phyloP scores from a whole-genome alignment of 1,140 invertebrate species.

The Lasioglossum baleicum region DNA sequence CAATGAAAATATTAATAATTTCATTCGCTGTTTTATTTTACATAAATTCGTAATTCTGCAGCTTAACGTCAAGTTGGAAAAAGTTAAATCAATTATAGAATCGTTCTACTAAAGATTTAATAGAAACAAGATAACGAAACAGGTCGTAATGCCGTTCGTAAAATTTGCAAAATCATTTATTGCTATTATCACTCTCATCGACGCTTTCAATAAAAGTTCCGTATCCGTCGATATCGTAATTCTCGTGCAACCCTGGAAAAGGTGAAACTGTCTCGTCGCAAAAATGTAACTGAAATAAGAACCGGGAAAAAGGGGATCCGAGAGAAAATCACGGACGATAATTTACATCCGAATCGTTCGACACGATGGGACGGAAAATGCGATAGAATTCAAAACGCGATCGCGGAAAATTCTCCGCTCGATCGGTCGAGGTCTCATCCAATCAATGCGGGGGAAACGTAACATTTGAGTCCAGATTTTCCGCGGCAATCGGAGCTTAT shows the following conservation, averaged over 20 bases:
- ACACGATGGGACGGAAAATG: conserved; percentile 25
- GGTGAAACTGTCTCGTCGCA: neutral
- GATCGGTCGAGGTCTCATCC: conserved; percentile 12
- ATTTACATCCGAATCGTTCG: conserved; percentile 40
- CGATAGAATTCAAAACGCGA: conserved; percentile 43
- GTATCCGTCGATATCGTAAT: neutral
- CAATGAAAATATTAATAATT: too few species aligned
- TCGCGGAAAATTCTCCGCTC: conserved; percentile 26
- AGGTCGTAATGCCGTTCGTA: too few species aligned
- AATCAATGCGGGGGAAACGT: conserved; percentile 15
- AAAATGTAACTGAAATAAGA: neutral
- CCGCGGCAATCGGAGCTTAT: neutral
- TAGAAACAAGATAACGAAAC: too few species aligned
- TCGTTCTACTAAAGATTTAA: too few species aligned
- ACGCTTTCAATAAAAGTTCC: neutral
- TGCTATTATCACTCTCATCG: neutral
- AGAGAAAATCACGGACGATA: conserved; percentile 5
- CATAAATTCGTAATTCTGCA: too few species aligned
- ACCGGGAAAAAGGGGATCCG: neutral
- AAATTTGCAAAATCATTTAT: neutral
- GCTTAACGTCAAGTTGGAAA: too few species aligned
- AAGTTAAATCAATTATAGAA: too few species aligned
- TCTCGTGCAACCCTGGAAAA: neutral
- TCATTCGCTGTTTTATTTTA: too few species aligned
- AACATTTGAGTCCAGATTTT: conserved; percentile 20